Evolutionary conservation across 2,888 invertebrate genomes (phyloP).

Genomic region (Phymatocera aterrima): DNA sequence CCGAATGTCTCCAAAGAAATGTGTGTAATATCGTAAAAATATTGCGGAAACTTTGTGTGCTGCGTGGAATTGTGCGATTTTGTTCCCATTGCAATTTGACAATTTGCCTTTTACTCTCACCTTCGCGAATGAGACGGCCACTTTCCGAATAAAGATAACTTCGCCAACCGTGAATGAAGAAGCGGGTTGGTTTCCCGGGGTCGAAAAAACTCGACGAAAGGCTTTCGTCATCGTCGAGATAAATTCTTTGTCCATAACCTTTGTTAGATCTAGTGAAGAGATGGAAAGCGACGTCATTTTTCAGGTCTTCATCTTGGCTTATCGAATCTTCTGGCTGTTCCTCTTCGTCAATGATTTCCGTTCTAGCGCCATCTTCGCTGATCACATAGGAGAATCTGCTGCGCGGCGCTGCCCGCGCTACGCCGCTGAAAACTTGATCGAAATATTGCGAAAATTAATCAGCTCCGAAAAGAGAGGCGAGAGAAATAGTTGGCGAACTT

Average conservation of each 20-base stretch:
- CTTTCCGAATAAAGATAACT: not conserved
- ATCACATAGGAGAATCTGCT: not conserved
- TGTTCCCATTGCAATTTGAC: too few relatives aligned
- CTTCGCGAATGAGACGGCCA: not conserved
- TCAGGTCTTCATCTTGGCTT: not conserved
- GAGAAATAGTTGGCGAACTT: too few relatives aligned
- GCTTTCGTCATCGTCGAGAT: not conserved
- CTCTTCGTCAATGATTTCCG: not conserved
- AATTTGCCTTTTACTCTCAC: not conserved
- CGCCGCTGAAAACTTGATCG: too few relatives aligned
- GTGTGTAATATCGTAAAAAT: too few relatives aligned
- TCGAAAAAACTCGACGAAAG: constrained; percentile 22
- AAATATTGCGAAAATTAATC: too few relatives aligned
- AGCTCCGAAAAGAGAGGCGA: too few relatives aligned
- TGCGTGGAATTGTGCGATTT: too few relatives aligned
- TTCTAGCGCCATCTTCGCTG: not conserved
- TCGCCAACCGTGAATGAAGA: constrained; percentile 28
- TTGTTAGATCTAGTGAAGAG: constrained; percentile 2
- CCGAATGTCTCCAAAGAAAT: too few relatives aligned
- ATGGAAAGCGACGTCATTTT: not conserved
- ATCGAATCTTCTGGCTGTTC: not conserved
- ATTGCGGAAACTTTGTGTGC: too few relatives aligned
- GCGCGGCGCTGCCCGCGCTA: too few relatives aligned
- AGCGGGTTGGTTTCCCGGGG: not conserved
- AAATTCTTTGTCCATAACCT: not conserved